Percentiles rank a stretch among this genome's conserved stretches.
phyloP scores from a whole-genome alignment of 2,113 vertebrate species.

The Microtus pennsylvanicus region DNA sequence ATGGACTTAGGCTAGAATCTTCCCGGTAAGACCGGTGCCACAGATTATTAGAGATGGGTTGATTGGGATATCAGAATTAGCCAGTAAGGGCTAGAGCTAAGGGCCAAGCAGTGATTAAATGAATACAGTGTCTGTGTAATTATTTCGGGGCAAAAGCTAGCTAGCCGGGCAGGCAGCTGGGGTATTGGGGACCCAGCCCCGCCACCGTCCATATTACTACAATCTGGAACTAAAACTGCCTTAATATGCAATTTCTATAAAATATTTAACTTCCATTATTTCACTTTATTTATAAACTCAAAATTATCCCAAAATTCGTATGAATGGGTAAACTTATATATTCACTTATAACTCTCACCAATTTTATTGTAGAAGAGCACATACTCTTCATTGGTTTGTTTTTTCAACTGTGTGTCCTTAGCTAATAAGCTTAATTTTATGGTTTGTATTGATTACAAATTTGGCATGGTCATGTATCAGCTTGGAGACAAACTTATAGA shows the following conservation, averaged over 20 bases:
- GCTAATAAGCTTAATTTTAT: neutral
- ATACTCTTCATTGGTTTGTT: neutral
- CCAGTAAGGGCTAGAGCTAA: too few species aligned
- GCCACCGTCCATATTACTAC: too few species aligned
- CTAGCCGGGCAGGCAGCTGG: too few species aligned
- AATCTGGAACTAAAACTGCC: neutral
- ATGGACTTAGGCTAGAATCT: too few species aligned
- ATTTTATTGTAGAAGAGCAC: neutral
- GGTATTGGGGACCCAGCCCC: too few species aligned
- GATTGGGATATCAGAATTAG: too few species aligned
- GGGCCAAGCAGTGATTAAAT: too few species aligned
- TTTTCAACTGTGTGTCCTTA: neutral
- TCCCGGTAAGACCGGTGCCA: too few species aligned
- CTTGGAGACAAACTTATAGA: neutral
- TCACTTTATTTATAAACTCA: neutral
- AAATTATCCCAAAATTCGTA: neutral
- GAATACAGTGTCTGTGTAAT: too few species aligned
- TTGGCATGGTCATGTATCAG: neutral
- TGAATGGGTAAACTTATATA: neutral
- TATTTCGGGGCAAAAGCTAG: too few species aligned
- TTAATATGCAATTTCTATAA: neutral
- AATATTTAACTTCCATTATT: neutral
- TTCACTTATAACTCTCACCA: neutral
- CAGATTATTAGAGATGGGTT: too few species aligned
- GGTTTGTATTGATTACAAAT: neutral